Base-by-base conservation (phyloP, 2,888 invertebrate species). In the Schrankia costaestrigalis region DNA sequence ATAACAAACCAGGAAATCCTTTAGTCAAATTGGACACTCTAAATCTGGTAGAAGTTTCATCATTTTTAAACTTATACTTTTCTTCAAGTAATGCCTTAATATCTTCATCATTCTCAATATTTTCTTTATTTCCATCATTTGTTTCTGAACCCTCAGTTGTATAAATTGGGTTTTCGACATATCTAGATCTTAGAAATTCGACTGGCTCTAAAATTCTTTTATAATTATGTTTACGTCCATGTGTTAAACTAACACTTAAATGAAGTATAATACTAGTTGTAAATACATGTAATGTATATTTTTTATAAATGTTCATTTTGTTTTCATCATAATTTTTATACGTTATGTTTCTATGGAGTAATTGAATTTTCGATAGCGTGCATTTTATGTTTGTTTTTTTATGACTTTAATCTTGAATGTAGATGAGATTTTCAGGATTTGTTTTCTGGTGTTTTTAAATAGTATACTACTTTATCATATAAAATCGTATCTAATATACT, bases 21-120 rank as follows among this genome's bases (percentile, higher is more conserved):
- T 54, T 58, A 0, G 68, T 71, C 11, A 70, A 68, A 2, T 48
- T 61, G 1, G 71, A 44, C 3, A 85, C 66, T 19, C 56, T 72
- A 36, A 59, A 86, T 17, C 86, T 71, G 0, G 67, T 85, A 0
- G 83, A 76, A 0, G 45, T 65, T 31, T 76, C 76, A 47, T 83
- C 78, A 50, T 82, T 85, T 18, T 46, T 66, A 49, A 86, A 86
- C 44, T 65, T 82, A 43, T 84, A 85, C 31, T 76, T 81, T 13
- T 81, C 76, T 61, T 86, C 84, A 1, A 86, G 36, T 5, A 81
- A 38, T 0, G 54, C 43, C 31, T 79, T 78, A 1, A 85, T 71
- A 7, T 61, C 54, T 28, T 73, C 65, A 7, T 60, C 57, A 11
- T 56, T 50, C 2, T 63, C 52, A 1, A 29, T 21, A 1, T 26